Percentiles rank a stretch among this genome's conserved stretches.
Conservation (phyloP, 2,113 vertebrate genomes). For the Zosterops pallidus region DNA sequence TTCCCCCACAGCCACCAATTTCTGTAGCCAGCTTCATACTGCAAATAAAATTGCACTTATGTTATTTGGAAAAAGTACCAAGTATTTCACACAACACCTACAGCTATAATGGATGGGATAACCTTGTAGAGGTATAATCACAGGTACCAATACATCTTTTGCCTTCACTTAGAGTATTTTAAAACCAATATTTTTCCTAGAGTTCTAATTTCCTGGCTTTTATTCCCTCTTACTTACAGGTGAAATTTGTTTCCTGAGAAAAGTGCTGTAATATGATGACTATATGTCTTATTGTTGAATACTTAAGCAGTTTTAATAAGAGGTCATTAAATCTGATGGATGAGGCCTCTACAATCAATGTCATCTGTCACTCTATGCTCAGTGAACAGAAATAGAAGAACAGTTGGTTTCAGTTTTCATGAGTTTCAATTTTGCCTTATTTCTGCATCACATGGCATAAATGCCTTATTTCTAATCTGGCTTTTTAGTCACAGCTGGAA, state of each 20-base stretch:
- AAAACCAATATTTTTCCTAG: neutral
- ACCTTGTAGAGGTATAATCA: neutral
- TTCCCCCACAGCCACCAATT: neutral
- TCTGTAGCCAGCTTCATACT: neutral
- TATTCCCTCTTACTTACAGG: neutral
- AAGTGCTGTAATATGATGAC: neutral
- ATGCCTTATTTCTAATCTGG: neutral
- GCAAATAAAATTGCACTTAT: neutral
- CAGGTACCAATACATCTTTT: neutral
- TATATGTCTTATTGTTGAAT: neutral
- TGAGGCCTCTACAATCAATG: neutral
- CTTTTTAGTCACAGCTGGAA: neutral
- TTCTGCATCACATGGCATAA: conserved; percentile 1
- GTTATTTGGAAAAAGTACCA: neutral
- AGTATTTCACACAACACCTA: neutral
- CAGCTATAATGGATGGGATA: neutral
- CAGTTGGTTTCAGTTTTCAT: conserved; percentile 12
- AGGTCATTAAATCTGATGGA: neutral
- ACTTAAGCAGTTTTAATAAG: neutral
- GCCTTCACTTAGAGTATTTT: neutral
- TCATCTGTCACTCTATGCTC: neutral
- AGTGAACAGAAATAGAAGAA: neutral
- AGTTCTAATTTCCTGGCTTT: neutral
- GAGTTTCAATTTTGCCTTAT: neutral
- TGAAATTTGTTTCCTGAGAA: neutral